These are phyloP conservation scores for Monomorium pharaonis DNA, from an alignment of 1,140 invertebrate genomes.

Conservation along the genomic window DNA sequence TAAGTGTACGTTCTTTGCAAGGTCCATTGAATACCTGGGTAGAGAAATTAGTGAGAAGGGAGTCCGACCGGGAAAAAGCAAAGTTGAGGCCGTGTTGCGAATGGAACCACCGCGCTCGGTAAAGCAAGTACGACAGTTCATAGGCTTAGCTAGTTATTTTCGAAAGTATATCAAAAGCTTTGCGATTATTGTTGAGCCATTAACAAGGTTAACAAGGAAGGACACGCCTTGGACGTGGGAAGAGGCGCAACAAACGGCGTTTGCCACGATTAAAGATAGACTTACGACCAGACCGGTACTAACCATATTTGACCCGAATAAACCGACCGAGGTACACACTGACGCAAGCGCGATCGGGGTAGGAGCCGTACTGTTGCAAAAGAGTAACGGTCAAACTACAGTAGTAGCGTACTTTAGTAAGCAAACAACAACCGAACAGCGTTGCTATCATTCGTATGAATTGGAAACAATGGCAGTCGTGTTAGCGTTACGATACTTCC, in stretches of 20 bases:
- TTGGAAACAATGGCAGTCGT: constrained; percentile 23
- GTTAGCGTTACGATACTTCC: not conserved
- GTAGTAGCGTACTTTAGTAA: not conserved
- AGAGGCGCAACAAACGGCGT: not conserved
- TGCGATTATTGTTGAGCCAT: not conserved
- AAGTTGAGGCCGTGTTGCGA: not conserved
- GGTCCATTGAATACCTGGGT: not conserved
- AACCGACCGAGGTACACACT: not conserved
- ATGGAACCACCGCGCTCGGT: not conserved
- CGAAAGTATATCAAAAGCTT: not conserved
- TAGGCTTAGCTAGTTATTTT: not conserved
- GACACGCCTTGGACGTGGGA: not conserved
- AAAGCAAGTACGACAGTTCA: not conserved
- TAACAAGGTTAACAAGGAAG: not conserved
- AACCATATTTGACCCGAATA: not conserved
- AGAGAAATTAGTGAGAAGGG: not conserved
- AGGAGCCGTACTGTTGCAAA: not conserved
- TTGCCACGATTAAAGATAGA: not conserved
- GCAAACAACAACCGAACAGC: not conserved
- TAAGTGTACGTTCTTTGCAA: not conserved
- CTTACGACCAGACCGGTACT: not conserved
- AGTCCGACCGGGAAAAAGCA: not conserved
- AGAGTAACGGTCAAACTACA: not conserved
- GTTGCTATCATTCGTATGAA: constrained; percentile 21
- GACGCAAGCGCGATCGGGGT: not conserved